Conservation (phyloP, 2,113 vertebrate genomes). For the Accipiter virgatus region DNA sequence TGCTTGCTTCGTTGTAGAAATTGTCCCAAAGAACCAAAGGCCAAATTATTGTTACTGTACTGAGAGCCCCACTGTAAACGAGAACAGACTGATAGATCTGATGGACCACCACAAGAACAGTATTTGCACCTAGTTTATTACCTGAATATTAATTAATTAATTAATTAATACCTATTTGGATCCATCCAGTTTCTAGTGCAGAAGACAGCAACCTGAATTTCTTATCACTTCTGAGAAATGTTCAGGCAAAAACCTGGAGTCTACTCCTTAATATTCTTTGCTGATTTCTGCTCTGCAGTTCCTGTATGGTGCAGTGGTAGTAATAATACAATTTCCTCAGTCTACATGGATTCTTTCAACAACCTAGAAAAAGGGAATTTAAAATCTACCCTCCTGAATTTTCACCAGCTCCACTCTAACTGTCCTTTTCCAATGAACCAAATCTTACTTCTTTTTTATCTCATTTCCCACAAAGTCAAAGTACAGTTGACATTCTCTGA, state of each 20-base stretch:
- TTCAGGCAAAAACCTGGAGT: not conserved
- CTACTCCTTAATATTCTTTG: not conserved
- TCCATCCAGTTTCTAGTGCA: not conserved
- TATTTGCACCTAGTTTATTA: not conserved
- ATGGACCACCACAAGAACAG: not conserved
- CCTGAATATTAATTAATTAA: no score
- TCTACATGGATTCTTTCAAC: not conserved
- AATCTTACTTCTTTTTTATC: not conserved
- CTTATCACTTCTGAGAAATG: not conserved
- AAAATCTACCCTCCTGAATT: not conserved
- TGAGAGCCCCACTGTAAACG: not conserved
- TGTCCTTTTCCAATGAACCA: not conserved
- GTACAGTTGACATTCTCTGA: not conserved
- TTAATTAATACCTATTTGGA: no score
- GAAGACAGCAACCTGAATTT: not conserved
- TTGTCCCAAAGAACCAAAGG: not conserved
- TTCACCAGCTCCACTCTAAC: not conserved
- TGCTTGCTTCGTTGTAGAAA: not conserved
- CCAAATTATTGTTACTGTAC: not conserved
- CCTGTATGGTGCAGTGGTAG: not conserved
- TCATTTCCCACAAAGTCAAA: not conserved
- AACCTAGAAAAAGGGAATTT: not conserved
- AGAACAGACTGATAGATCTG: not conserved
- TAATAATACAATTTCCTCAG: not conserved
- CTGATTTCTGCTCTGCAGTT: not conserved